Conservation (phyloP, 2,797 vertebrate species). For the Cossypha polioptera region DNA sequence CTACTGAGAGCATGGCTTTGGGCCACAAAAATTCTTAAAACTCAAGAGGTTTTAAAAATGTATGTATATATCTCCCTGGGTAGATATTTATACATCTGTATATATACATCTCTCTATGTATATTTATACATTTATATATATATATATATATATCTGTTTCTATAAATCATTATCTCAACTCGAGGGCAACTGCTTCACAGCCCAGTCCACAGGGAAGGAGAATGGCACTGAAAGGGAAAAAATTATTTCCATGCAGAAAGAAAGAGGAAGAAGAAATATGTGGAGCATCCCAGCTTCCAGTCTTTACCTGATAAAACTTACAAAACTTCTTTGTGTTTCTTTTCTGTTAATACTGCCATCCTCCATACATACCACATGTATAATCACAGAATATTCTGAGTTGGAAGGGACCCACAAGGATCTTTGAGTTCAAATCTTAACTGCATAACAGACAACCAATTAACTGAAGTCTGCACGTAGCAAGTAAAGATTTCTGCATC, state of each 20-base stretch:
- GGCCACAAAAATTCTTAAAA: background rate
- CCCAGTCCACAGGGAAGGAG: background rate
- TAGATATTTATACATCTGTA: background rate
- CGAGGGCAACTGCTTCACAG: background rate
- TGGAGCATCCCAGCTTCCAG: background rate
- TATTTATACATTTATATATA: background rate
- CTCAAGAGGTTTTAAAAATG: background rate
- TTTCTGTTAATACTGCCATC: background rate
- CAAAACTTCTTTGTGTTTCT: background rate
- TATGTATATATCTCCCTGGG: background rate
- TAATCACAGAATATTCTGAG: background rate
- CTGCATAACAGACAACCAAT: background rate
- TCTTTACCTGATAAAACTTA: background rate
- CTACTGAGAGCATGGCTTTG: background rate
- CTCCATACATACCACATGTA: fast-evolving
- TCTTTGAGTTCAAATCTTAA: background rate
- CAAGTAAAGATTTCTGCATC: background rate
- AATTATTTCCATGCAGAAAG: background rate
- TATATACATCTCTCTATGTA: background rate
- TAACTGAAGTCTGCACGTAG: fast-evolving
- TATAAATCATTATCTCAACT: background rate
- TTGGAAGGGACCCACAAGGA: background rate
- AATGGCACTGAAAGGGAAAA: background rate
- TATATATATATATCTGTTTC: background rate
- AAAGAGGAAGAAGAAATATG: background rate